These are phyloP conservation scores for Channa maculata DNA, from an alignment of 2,113 vertebrate species.

Conservation along the genomic window DNA sequence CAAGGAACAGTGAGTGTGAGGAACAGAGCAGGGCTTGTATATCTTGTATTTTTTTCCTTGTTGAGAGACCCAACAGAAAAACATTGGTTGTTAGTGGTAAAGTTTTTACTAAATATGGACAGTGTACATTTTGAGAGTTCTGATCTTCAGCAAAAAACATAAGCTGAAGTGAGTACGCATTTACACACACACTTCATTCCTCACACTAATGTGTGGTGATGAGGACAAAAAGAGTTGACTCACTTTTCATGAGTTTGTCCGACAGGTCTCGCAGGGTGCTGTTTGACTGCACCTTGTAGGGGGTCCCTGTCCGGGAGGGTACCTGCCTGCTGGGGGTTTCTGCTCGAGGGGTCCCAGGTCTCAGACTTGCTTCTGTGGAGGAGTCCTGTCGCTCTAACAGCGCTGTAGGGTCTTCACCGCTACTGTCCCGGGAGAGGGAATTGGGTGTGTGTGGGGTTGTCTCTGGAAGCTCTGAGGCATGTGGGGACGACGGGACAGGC, in stretches of 20 bases:
- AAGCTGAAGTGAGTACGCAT: too few relatives aligned
- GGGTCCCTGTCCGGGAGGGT: slow-evolving; percentile 85
- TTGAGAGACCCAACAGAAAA: too few relatives aligned
- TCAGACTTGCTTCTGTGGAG: slow-evolving; percentile 67
- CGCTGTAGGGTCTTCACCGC: slow-evolving; percentile 45
- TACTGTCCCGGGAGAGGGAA: slow-evolving; percentile 40
- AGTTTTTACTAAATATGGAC: too few relatives aligned
- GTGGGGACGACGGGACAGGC: slow-evolving; percentile 74
- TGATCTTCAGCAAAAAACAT: too few relatives aligned
- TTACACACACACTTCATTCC: too few relatives aligned
- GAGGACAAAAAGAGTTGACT: slow-evolving; percentile 70
- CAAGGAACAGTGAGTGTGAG: too few relatives aligned
- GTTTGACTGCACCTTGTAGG: slow-evolving; percentile 84
- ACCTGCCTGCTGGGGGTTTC: slow-evolving; percentile 80
- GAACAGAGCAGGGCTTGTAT: too few relatives aligned
- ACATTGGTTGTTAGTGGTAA: too few relatives aligned
- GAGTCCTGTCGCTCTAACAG: slow-evolving; percentile 69
- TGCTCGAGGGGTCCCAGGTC: slow-evolving; percentile 53
- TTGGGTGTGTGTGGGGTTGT: neutral
- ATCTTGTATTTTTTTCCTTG: too few relatives aligned
- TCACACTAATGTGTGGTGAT: too few relatives aligned
- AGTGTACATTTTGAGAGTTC: too few relatives aligned
- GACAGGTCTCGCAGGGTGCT: slow-evolving; percentile 89
- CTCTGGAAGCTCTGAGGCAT: slow-evolving; percentile 34
- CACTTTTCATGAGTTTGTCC: slow-evolving; percentile 96